Evolutionary conservation across 1,140 invertebrate species (phyloP).

Genomic region (Zaprionus vittiger): DNA sequence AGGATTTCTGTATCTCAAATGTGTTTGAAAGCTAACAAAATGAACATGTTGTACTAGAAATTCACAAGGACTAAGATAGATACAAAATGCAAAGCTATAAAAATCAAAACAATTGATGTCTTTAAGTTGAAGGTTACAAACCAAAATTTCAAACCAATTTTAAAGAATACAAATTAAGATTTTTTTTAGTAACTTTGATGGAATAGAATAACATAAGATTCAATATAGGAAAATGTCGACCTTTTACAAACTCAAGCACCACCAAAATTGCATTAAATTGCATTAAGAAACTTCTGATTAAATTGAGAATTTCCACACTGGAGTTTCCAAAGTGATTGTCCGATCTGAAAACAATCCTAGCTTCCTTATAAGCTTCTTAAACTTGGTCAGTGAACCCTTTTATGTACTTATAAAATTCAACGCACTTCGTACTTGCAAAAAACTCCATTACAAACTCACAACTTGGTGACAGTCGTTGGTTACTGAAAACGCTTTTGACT

Average conservation of each 20-base stretch:
- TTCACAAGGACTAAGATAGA: not conserved
- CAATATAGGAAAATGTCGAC: not conserved
- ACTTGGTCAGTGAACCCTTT: slow-evolving; percentile 24
- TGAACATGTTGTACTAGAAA: not conserved
- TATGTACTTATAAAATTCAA: slow-evolving; percentile 38
- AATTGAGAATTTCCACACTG: not conserved
- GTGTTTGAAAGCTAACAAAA: not conserved
- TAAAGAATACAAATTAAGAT: too few species aligned
- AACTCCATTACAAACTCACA: slow-evolving; percentile 73
- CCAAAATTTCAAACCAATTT: not conserved
- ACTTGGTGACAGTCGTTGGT: slow-evolving; percentile 42
- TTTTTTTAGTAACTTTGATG: too few species aligned
- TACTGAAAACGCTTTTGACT: slow-evolving; percentile 72
- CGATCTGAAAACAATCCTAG: not conserved
- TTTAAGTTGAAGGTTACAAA: too few species aligned
- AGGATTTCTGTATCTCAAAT: not conserved
- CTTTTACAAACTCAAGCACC: not conserved
- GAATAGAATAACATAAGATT: not conserved
- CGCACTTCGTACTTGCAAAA: slow-evolving; percentile 7
- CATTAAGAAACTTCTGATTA: not conserved
- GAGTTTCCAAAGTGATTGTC: not conserved
- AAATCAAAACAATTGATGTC: too few species aligned
- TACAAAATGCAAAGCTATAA: not conserved
- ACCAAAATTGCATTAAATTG: not conserved
- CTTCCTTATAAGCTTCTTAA: slow-evolving; percentile 18